These are phyloP conservation scores for Tetramorium alpestre DNA, from an alignment of 1,140 invertebrate species.

Conservation along the genomic window DNA sequence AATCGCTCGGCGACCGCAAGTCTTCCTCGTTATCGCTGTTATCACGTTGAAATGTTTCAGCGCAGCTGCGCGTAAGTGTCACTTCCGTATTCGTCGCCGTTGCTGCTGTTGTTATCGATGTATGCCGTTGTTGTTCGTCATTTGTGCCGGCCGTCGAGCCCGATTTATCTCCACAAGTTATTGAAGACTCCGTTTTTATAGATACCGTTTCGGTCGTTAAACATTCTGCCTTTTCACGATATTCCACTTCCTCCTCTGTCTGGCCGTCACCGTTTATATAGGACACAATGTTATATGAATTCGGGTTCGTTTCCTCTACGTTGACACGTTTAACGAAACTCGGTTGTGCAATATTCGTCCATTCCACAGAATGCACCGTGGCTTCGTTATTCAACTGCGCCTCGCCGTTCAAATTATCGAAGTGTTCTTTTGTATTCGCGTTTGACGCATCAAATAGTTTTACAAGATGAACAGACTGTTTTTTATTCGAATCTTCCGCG, in stretches of 20 bases:
- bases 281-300: background rate
- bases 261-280: background rate
- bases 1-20: background rate
- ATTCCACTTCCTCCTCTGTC: background rate
- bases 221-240: background rate
- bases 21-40: background rate
- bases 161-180: background rate
- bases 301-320: background rate
- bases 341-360: background rate
- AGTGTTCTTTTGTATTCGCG: background rate
- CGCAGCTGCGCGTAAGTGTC: background rate
- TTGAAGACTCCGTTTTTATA: background rate
- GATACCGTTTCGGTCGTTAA: background rate
- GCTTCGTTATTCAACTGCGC: background rate
- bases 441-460: background rate
- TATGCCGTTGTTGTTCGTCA: background rate
- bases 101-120: background rate
- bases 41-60: constrained; percentile 1
- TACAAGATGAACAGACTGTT: background rate
- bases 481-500: background rate
- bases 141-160: background rate
- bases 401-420: background rate
- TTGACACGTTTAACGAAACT: constrained; percentile 4
- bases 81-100: background rate
- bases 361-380: background rate